Conservation (phyloP, 2,113 vertebrate species). For the Antechinus flavipes region DNA sequence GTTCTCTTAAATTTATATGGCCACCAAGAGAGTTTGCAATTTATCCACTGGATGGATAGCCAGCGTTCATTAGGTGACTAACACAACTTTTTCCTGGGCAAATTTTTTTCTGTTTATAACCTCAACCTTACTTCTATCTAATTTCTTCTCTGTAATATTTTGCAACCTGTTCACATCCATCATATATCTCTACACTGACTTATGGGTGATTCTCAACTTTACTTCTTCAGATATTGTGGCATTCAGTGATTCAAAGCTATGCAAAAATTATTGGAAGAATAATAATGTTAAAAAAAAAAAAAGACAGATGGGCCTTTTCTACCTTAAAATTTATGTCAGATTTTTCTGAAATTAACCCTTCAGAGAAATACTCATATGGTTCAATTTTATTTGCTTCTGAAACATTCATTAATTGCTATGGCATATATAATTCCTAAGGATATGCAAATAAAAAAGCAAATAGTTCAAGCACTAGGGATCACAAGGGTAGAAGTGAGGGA, state of each 20-base stretch:
- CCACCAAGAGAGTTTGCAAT: not conserved
- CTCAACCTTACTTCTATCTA: not conserved
- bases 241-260: not conserved
- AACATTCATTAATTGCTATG: not conserved
- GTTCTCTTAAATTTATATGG: not conserved
- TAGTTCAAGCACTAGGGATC: not conserved
- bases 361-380: not conserved
- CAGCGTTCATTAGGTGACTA: not conserved
- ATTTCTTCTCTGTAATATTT: not conserved
- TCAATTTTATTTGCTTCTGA: not conserved
- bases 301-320: no score
- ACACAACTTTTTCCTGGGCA: not conserved
- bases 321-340: not conserved
- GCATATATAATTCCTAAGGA: not conserved
- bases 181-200: not conserved
- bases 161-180: not conserved
- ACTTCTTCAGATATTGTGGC: not conserved
- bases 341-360: not conserved
- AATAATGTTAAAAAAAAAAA: no score
- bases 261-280: not conserved
- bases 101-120: not conserved
- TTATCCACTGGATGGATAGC: not conserved
- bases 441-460: not conserved
- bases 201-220: not conserved
- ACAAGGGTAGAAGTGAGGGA: no score